Base-by-base conservation (phyloP, 2,888 invertebrate species). In the Chloroclystis v-ata region DNA sequence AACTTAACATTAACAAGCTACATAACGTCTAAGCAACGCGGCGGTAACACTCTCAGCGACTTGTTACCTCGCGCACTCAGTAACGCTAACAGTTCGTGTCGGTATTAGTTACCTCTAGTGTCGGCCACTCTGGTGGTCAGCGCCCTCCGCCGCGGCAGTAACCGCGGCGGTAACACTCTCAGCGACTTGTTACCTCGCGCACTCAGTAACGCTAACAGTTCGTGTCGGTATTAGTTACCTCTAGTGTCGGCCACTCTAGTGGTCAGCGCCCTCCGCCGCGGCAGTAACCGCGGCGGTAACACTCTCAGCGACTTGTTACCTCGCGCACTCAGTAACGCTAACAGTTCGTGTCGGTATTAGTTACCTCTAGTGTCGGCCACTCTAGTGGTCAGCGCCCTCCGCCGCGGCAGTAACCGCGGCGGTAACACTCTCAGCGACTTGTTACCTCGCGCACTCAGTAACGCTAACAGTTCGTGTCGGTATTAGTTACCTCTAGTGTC, bases 201-300 rank as follows among this genome's bases (percentile, higher is more conserved):
- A n/a, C n/a, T n/a, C n/a, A n/a, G n/a, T n/a, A n/a, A n/a, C n/a
- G n/a, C n/a, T n/a, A n/a, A n/a, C n/a, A n/a, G n/a, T n/a, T n/a
- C n/a, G n/a, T n/a, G n/a, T n/a, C n/a, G n/a, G n/a, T n/a, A 8
- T 26, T 6, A 26, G 1, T 26, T 3, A 82, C 90, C 97, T 81
- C 96, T 94, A 0, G 98, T 99, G 72, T 99, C 98, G 1, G 98
- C 96, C 39, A 98, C 95, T 64, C 97, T 92, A 1, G 97, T 96
- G 49, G 97, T 97, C 10, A 97, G 90, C 1, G 97, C 96, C 75
- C 97, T 95, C 71, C 97, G 94, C 50, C 97, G 90, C 8, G 99
- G 99, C 63, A 99, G 94, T 65, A 98, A 89, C 63, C 95, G 91
- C 72, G 99, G 98, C 0, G 98, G 98, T 63, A 99, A 93, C 80